phyloP scores from a whole-genome alignment of 2,797 vertebrate genomes.

The Helarctos malayanus region DNA sequence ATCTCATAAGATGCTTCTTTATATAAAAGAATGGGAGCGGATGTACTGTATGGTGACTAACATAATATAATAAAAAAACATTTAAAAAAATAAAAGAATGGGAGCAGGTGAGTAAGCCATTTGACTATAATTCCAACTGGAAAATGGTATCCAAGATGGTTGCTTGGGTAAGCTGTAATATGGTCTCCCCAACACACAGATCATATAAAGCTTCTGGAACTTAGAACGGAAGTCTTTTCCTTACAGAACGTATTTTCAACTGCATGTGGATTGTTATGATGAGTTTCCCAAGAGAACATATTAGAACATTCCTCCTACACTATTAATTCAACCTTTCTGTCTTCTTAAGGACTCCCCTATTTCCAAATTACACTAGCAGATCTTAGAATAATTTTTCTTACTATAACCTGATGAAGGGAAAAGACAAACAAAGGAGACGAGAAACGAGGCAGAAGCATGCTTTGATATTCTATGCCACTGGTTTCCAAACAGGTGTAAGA shows the following conservation, averaged over 20 bases:
- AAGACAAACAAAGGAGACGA: conserved; percentile 35
- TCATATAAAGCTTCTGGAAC: conserved; percentile 27
- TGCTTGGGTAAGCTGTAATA: conserved; percentile 11
- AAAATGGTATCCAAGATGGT: conserved; percentile 44
- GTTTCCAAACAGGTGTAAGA: neutral
- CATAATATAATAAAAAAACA: too few relatives aligned
- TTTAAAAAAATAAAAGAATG: conserved; percentile 59
- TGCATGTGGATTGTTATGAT: neutral
- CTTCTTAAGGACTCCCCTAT: neutral
- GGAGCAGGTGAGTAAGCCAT: neutral
- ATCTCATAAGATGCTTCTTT: conserved; percentile 53
- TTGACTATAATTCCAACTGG: conserved; percentile 21
- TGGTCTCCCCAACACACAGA: neutral
- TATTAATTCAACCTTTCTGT: neutral
- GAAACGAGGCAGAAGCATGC: neutral
- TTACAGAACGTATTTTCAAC: neutral
- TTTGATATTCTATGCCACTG: neutral
- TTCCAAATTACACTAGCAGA: neutral
- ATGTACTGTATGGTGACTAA: too few relatives aligned
- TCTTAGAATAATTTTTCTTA: conserved; percentile 15
- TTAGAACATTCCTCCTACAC: neutral
- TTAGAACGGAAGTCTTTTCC: conserved; percentile 46
- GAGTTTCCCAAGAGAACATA: conserved; percentile 2
- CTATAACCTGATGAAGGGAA: neutral
- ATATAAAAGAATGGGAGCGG: conserved; percentile 62